phyloP scores from a whole-genome alignment of 2,797 vertebrate genomes.

The Euthynnus affinis region DNA sequence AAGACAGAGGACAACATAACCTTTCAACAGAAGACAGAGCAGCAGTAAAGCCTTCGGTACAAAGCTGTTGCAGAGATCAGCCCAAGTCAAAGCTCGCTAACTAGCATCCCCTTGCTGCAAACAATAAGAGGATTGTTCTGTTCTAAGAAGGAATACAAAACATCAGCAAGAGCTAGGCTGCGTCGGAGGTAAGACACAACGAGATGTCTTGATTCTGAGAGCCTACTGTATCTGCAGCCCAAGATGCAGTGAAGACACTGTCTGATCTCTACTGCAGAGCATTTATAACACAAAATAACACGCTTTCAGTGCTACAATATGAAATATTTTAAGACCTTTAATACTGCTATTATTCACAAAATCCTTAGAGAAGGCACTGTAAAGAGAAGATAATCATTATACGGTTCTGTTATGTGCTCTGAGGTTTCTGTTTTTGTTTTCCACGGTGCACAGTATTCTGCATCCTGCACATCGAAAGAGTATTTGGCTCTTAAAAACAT shows the following conservation, averaged over 20 bases:
- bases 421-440: too few species aligned
- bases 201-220: slow-evolving; percentile 27
- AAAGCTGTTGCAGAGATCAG: slow-evolving; percentile 58
- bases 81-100: slow-evolving; percentile 44
- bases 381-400: slow-evolving; percentile 10
- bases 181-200: slow-evolving; percentile 44
- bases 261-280: slow-evolving; percentile 17
- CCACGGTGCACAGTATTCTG: too few species aligned
- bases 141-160: slow-evolving; percentile 37
- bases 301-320: neutral
- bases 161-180: slow-evolving; percentile 31
- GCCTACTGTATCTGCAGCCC: slow-evolving; percentile 30
- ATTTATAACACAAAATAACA: slow-evolving; percentile 8
- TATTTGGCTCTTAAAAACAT: slow-evolving; percentile 1
- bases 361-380: slow-evolving; percentile 6
- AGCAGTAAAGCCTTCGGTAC: slow-evolving; percentile 40
- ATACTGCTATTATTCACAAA: slow-evolving; percentile 7
- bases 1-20: slow-evolving; percentile 54
- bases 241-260: slow-evolving; percentile 12
- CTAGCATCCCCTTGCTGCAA: slow-evolving; percentile 37
- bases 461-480: too few species aligned
- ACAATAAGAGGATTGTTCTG: slow-evolving; percentile 69
- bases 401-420: neutral
- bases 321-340: slow-evolving; percentile 1
- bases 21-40: slow-evolving; percentile 56